Conservation (phyloP, 2,888 invertebrate genomes). For the Tupiocoris notatus region DNA sequence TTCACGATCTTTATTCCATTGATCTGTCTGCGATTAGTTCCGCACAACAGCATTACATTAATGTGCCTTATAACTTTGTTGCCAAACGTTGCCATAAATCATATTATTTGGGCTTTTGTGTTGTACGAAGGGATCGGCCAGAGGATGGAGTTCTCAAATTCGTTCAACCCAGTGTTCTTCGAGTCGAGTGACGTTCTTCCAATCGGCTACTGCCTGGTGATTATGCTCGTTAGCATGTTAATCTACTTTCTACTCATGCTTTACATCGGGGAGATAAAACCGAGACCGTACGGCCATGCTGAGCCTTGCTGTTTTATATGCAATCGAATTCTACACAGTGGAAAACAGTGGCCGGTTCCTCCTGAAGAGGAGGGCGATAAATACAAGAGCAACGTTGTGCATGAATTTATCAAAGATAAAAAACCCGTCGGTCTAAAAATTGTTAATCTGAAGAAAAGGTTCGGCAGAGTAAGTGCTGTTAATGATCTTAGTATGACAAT, state of each 20-base stretch:
- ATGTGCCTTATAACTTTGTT: background rate
- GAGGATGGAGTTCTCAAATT: background rate
- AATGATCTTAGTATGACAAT: slow-evolving; percentile 62
- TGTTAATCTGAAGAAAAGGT: slow-evolving; percentile 51
- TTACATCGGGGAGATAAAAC: slow-evolving; percentile 64
- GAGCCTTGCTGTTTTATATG: slow-evolving; percentile 56
- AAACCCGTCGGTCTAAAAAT: slow-evolving; percentile 54
- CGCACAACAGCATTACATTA: background rate
- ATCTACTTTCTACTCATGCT: slow-evolving; percentile 56
- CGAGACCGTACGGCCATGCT: slow-evolving; percentile 69
- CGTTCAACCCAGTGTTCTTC: background rate
- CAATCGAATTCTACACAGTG: no score
- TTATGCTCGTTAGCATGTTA: background rate
- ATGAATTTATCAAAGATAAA: background rate
- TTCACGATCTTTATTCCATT: background rate
- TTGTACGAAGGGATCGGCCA: background rate
- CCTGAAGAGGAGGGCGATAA: background rate
- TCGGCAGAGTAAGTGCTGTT: slow-evolving; percentile 54
- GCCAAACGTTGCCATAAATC: background rate
- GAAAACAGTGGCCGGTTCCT: no score
- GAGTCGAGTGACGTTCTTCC: background rate
- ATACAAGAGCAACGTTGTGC: slow-evolving; percentile 44
- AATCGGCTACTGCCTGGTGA: background rate
- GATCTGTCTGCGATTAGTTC: background rate
- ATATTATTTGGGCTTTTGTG: background rate